These are phyloP conservation scores for Pheosia gnoma DNA, from an alignment of 2,888 invertebrate species.

Conservation along the genomic window DNA sequence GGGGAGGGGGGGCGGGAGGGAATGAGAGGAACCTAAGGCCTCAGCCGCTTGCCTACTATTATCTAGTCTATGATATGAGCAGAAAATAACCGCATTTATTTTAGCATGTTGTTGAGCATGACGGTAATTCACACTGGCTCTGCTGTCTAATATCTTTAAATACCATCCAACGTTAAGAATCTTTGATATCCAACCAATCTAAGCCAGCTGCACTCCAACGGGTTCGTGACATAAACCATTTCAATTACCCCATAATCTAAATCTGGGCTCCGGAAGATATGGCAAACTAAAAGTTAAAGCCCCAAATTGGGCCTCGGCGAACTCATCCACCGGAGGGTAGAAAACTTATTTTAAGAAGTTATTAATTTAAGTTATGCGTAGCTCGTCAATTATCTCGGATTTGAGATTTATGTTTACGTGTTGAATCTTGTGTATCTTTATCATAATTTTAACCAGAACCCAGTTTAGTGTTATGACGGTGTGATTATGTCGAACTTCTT, in stretches of 20 bases:
- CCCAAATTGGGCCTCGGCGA: constrained; percentile 68
- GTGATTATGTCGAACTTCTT: no score
- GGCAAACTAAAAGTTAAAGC: constrained; percentile 70
- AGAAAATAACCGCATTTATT: no score
- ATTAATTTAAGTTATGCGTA: constrained; percentile 75
- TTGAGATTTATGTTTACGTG: constrained; percentile 43
- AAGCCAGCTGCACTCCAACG: constrained; percentile 15
- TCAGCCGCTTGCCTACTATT: no score
- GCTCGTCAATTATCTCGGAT: constrained; percentile 66
- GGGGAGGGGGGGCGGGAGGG: no score
- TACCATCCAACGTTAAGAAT: background rate
- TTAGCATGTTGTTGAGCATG: no score
- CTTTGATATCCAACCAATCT: background rate
- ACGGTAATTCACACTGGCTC: no score
- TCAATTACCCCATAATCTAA: constrained; percentile 66
- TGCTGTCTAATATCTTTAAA: background rate
- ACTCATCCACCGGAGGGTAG: constrained; percentile 49
- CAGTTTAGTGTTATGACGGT: background rate
- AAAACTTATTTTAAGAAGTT: constrained; percentile 71
- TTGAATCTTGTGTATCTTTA: constrained; percentile 25
- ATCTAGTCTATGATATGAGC: no score
- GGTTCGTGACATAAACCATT: constrained; percentile 47
- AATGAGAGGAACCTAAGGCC: no score
- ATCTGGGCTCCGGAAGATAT: constrained; percentile 64
- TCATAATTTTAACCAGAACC: background rate